These are phyloP conservation scores for Centroberyx gerrardi DNA, from an alignment of 2,797 vertebrate species.

Conservation along the genomic window DNA sequence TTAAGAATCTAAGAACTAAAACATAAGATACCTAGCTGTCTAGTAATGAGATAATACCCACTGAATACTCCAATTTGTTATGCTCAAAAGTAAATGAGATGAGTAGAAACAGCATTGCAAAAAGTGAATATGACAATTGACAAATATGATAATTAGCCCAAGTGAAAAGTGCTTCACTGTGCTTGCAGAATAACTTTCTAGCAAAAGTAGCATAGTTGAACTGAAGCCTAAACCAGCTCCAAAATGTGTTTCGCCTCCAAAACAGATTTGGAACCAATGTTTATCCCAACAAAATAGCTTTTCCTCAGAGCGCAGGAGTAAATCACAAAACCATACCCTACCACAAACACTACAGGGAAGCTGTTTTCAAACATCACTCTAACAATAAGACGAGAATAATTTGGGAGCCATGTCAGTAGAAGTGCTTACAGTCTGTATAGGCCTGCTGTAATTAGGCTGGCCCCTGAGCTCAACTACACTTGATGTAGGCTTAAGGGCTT, in stretches of 20 bases:
- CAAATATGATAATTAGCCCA: conserved; percentile 16
- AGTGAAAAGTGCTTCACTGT: conserved; percentile 17
- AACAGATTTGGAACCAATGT: conserved; percentile 63
- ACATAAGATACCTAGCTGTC: background rate
- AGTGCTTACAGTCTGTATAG: conserved; percentile 11
- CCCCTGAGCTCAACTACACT: conserved; percentile 3
- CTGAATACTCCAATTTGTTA: background rate
- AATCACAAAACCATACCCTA: conserved; percentile 3
- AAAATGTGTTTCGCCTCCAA: conserved; percentile 56
- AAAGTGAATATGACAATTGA: conserved; percentile 17
- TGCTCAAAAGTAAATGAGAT: background rate
- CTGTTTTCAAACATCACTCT: conserved; percentile 48
- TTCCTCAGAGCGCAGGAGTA: conserved; percentile 31
- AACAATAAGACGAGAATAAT: background rate
- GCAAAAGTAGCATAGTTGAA: conserved; percentile 52
- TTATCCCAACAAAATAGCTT: conserved; percentile 54
- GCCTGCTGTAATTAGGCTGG: conserved; percentile 6
- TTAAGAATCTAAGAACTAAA: background rate
- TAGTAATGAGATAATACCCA: background rate
- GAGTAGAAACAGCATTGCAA: conserved; percentile 1
- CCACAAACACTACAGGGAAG: conserved; percentile 56
- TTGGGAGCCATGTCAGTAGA: conserved; percentile 19
- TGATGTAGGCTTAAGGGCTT: background rate
- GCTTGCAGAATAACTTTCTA: conserved; percentile 33
- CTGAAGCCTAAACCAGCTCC: conserved; percentile 43